Conservation (phyloP, 2,113 vertebrate genomes). For the Plecotus auritus region DNA sequence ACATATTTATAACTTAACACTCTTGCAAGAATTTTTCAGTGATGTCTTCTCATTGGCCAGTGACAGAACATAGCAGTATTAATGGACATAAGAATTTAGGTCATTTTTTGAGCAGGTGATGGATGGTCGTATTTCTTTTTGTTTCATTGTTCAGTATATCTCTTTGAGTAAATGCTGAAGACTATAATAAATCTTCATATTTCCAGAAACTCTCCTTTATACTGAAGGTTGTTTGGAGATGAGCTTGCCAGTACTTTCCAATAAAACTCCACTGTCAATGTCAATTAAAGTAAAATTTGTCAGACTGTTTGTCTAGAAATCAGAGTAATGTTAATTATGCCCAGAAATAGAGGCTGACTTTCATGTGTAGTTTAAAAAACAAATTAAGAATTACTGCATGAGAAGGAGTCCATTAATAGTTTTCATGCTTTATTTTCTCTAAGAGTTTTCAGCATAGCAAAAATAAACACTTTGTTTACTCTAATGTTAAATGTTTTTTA, state of each 20-base stretch:
- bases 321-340: slow-evolving; percentile 27
- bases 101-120: slow-evolving; percentile 43
- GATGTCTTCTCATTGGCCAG: neutral
- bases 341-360: slow-evolving; percentile 25
- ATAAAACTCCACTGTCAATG: slow-evolving; percentile 33
- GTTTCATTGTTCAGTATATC: slow-evolving; percentile 67
- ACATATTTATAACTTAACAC: neutral
- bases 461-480: neutral
- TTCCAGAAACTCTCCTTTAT: slow-evolving; percentile 58
- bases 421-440: neutral
- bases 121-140: slow-evolving; percentile 63
- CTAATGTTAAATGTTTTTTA: neutral
- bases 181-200: slow-evolving; percentile 75
- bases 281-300: slow-evolving; percentile 61
- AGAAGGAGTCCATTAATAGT: neutral
- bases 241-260: slow-evolving; percentile 46
- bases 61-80: slow-evolving; percentile 13
- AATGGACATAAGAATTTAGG: neutral
- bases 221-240: slow-evolving; percentile 67
- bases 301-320: slow-evolving; percentile 3
- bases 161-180: slow-evolving; percentile 70
- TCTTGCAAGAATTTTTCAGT: neutral
- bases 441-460: neutral
- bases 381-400: neutral
- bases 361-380: neutral